Evolutionary conservation across 2,113 vertebrate species (phyloP).

Genomic region (Rallus limicola): DNA sequence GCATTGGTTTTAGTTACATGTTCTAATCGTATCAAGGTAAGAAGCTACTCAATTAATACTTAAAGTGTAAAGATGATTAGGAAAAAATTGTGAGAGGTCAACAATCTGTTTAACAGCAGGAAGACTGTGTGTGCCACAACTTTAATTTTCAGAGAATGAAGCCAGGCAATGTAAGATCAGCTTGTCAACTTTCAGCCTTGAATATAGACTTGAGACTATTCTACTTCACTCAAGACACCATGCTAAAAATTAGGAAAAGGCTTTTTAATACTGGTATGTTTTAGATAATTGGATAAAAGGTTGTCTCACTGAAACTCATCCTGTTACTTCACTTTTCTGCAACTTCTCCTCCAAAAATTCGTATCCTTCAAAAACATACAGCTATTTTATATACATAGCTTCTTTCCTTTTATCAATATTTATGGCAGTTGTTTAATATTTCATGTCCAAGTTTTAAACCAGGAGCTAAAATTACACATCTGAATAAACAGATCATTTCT

Average conservation of each 20-base stretch:
- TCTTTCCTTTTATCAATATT: background rate
- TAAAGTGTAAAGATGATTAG: background rate
- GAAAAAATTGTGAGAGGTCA: background rate
- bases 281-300: background rate
- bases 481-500: background rate
- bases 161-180: background rate
- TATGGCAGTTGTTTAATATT: background rate
- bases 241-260: background rate
- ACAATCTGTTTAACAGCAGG: background rate
- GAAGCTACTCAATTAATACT: background rate
- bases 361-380: background rate
- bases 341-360: background rate
- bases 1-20: background rate
- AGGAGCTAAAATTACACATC: constrained; percentile 10
- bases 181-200: background rate
- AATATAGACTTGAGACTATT: background rate
- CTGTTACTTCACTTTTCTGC: background rate
- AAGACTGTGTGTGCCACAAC: background rate
- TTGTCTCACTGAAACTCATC: background rate
- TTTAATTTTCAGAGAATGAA: background rate
- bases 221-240: background rate
- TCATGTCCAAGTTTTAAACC: background rate
- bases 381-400: background rate
- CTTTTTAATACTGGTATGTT: background rate
- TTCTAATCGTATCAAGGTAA: background rate